Conservation (phyloP, 2,113 vertebrate genomes). For the Channa maculata region DNA sequence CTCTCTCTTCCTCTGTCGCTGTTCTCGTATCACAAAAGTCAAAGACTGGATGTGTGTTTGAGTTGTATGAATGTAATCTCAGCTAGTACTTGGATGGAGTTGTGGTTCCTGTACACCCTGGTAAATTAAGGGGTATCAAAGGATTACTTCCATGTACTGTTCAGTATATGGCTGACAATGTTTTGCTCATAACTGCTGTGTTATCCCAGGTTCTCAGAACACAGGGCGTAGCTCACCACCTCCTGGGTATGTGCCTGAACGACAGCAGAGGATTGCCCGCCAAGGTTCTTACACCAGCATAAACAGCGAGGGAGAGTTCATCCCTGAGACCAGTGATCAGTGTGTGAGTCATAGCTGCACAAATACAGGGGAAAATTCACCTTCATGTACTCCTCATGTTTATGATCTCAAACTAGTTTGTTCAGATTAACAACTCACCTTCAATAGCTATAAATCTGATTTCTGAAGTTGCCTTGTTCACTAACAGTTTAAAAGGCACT, state of each 20-base stretch:
- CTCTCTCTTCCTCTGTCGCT: slow-evolving; percentile 59
- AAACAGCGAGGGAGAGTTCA: slow-evolving; percentile 97
- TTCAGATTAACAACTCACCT: slow-evolving; percentile 5
- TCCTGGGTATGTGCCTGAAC: slow-evolving; percentile 94
- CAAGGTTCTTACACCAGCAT: slow-evolving; percentile 98
- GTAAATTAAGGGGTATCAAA: no score
- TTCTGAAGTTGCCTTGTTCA: neutral
- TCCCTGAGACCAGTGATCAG: slow-evolving; percentile 94
- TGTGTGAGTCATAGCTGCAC: slow-evolving; percentile 87
- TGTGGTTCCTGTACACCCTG: no score
- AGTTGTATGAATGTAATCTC: neutral
- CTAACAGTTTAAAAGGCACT: neutral
- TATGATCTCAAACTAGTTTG: neutral
- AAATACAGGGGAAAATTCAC: slow-evolving; percentile 15
- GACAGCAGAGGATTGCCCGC: slow-evolving; percentile 93
- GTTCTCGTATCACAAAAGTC: slow-evolving; percentile 67
- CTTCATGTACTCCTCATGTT: neutral
- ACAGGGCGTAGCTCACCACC: slow-evolving; percentile 94
- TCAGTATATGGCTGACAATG: neutral
- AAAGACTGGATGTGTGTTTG: slow-evolving; percentile 1
- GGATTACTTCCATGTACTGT: neutral
- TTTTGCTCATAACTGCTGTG: neutral
- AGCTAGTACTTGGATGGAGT: no score
- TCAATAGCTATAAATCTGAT: neutral
- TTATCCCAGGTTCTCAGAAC: slow-evolving; percentile 90